Evolutionary conservation across 2,113 vertebrate species (phyloP).

Genomic region (Percina caprodes): DNA sequence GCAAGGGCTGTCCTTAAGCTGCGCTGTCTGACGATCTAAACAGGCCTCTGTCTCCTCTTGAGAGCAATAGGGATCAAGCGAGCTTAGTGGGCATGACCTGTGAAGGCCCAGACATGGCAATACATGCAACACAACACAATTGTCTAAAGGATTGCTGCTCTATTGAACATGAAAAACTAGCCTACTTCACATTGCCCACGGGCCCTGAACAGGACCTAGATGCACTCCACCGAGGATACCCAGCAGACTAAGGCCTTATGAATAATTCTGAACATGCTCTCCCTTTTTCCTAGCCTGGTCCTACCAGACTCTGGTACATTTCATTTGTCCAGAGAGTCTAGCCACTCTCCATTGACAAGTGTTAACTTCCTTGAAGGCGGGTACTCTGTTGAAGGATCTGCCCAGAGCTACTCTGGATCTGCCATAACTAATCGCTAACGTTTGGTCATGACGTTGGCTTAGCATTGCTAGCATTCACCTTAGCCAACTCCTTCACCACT

Average conservation of each 20-base stretch:
- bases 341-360: too few relatives aligned
- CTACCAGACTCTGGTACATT: too few relatives aligned
- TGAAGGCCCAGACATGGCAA: conserved; percentile 59
- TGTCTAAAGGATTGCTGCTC: conserved; percentile 64
- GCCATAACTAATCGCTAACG: too few relatives aligned
- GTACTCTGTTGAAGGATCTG: too few relatives aligned
- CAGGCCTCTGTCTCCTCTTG: conserved; percentile 75
- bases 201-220: conserved; percentile 73
- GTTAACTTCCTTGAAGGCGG: too few relatives aligned
- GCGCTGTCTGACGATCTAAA: conserved; percentile 76
- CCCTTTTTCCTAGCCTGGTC: conserved; percentile 7
- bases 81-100: conserved; percentile 79
- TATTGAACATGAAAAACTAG: conserved; percentile 59
- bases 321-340: too few relatives aligned
- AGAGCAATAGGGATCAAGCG: conserved; percentile 82
- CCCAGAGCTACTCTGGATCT: too few relatives aligned
- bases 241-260: conserved; percentile 72
- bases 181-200: conserved; percentile 63
- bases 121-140: conserved; percentile 71
- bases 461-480: too few relatives aligned
- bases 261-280: conserved; percentile 76
- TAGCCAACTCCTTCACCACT: too few relatives aligned
- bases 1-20: conserved; percentile 73
- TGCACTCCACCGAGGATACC: conserved; percentile 68
- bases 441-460: too few relatives aligned